Percentiles rank a stretch among this genome's conserved stretches.
phyloP scores from a whole-genome alignment of 2,888 invertebrate species.

The Andrena minutula region DNA sequence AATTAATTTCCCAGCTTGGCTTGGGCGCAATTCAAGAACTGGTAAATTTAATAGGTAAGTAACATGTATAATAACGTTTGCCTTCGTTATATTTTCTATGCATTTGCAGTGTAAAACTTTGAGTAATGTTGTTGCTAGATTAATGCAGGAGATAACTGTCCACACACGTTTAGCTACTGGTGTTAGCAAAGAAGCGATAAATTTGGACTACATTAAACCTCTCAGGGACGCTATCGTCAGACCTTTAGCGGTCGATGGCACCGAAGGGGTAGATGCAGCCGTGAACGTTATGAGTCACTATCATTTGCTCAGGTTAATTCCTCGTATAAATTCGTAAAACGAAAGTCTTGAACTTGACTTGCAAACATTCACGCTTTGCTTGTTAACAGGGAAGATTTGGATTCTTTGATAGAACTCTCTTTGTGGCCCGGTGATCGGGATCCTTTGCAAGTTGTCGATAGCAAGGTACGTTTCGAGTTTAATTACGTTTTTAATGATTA shows the following conservation, averaged over 20 bases:
- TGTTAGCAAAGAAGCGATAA: conserved; percentile 91
- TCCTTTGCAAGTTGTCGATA: conserved; percentile 91
- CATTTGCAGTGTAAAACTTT: conserved; percentile 13
- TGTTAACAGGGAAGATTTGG: conserved; percentile 92
- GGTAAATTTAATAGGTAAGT: conserved; percentile 93
- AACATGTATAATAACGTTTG: background rate
- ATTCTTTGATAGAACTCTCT: conserved; percentile 94
- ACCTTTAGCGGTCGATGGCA: conserved; percentile 90
- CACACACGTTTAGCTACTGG: conserved; percentile 80
- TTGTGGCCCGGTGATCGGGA: conserved; percentile 93
- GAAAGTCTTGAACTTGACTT: background rate
- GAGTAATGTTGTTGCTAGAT: conserved; percentile 61
- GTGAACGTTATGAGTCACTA: conserved; percentile 93
- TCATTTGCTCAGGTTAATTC: conserved; percentile 86
- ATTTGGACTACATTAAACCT: conserved; percentile 94
- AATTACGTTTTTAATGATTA: conserved; percentile 11
- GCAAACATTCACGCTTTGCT: conserved; percentile 11
- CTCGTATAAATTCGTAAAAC: conserved; percentile 15
- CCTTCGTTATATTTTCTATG: background rate
- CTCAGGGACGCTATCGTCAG: conserved; percentile 91
- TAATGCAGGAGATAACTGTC: conserved; percentile 81
- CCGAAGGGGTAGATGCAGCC: conserved; percentile 90
- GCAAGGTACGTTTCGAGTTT: conserved; percentile 86
- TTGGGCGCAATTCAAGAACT: conserved; percentile 96
- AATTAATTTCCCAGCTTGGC: conserved; percentile 97